phyloP scores from a whole-genome alignment of 1,140 invertebrate species.

The Drosophila albomicans region DNA sequence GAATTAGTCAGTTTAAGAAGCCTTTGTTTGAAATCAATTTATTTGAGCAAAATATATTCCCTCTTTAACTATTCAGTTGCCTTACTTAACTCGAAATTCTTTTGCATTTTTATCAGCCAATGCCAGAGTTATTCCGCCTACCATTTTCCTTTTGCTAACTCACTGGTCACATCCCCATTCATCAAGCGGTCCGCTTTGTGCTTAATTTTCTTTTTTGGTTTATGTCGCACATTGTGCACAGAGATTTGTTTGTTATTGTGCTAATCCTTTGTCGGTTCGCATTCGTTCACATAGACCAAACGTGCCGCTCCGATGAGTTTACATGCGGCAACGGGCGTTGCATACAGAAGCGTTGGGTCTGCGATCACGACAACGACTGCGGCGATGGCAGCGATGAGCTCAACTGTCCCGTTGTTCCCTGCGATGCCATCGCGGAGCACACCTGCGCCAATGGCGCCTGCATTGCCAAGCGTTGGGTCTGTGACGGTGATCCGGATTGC shows the following conservation, averaged over 20 bases:
- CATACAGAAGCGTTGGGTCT: slow-evolving; percentile 94
- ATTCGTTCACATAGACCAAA: slow-evolving; percentile 87
- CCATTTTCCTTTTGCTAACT: slow-evolving; percentile 27
- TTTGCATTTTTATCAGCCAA: slow-evolving; percentile 27
- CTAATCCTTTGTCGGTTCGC: slow-evolving; percentile 45
- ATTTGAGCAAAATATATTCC: too few species aligned
- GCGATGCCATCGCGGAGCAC: slow-evolving; percentile 89
- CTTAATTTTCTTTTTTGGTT: slow-evolving; percentile 46
- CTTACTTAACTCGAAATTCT: not conserved
- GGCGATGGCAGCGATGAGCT: slow-evolving; percentile 93
- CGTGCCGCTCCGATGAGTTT: slow-evolving; percentile 94
- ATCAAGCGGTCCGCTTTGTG: slow-evolving; percentile 37
- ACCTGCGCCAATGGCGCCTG: slow-evolving; percentile 89
- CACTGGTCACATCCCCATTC: slow-evolving; percentile 39
- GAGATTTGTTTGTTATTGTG: not conserved
- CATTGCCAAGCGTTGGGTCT: slow-evolving; percentile 91
- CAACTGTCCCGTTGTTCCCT: slow-evolving; percentile 90
- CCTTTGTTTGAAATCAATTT: too few species aligned
- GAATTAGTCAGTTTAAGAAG: too few species aligned
- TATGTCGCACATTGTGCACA: slow-evolving; percentile 17
- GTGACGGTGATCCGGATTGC: slow-evolving; percentile 95
- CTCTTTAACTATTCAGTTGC: not conserved
- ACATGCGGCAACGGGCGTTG: slow-evolving; percentile 95
- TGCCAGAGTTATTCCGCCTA: slow-evolving; percentile 4
- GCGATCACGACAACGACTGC: slow-evolving; percentile 95